Evolutionary conservation across 1,140 invertebrate genomes (phyloP).

Genomic region (Vanessa tameamea): DNA sequence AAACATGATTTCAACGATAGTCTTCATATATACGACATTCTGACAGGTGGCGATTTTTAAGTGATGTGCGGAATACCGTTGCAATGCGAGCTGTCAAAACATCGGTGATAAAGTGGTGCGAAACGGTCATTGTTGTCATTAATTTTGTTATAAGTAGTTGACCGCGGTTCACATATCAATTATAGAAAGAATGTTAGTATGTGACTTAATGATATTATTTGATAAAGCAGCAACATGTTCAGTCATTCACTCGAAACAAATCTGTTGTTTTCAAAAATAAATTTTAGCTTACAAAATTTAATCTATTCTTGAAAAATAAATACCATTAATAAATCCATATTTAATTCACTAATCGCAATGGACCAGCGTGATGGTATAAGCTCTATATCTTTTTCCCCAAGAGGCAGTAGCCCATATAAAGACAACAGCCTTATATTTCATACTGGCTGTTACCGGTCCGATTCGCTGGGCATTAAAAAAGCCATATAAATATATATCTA

Average conservation of each 20-base stretch:
- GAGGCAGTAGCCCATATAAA: too few relatives aligned
- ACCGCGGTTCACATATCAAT: slow-evolving; percentile 17
- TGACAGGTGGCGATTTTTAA: slow-evolving; percentile 10
- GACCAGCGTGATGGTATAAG: too few relatives aligned
- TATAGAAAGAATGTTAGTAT: slow-evolving; percentile 9
- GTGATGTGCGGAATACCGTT: neutral
- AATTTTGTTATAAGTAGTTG: slow-evolving; percentile 24
- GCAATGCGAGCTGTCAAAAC: slow-evolving; percentile 21
- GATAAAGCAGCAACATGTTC: neutral
- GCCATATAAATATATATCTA: too few relatives aligned
- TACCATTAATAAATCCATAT: too few relatives aligned
- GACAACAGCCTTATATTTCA: too few relatives aligned
- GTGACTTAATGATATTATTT: neutral
- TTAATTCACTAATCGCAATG: too few relatives aligned
- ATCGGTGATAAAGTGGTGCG: neutral
- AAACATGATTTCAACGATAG: neutral
- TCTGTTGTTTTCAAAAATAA: neutral
- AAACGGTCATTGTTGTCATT: slow-evolving; percentile 15
- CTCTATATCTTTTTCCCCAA: too few relatives aligned
- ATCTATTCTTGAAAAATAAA: too few relatives aligned
- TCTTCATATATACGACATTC: neutral
- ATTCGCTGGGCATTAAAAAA: too few relatives aligned
- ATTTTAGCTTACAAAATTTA: too few relatives aligned
- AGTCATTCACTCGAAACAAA: neutral
- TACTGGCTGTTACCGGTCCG: too few relatives aligned